Evolutionary conservation across 1,140 invertebrate genomes (phyloP).

Genomic region (Rhizoglyphus robini): DNA sequence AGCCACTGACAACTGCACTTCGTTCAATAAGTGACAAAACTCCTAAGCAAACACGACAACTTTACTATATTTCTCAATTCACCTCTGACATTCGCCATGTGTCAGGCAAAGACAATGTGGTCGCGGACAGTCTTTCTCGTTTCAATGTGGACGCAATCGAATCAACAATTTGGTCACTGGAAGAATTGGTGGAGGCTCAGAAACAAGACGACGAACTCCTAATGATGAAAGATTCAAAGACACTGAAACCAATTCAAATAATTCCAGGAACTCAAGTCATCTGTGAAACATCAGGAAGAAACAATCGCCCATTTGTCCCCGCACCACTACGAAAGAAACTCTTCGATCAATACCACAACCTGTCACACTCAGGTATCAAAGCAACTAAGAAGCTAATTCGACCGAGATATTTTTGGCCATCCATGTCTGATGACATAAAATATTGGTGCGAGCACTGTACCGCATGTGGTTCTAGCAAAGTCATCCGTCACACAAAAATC

Average conservation of each 20-base stretch:
- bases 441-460: neutral
- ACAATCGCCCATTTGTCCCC: too few species aligned
- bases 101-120: too few species aligned
- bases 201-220: neutral
- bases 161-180: neutral
- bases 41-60: too few species aligned
- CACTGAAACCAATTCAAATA: neutral
- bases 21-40: too few species aligned
- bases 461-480: constrained; percentile 16
- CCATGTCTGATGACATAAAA: neutral
- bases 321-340: neutral
- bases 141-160: neutral
- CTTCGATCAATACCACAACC: constrained; percentile 18
- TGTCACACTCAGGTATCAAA: constrained; percentile 20
- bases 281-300: too few species aligned
- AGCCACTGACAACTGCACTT: too few species aligned
- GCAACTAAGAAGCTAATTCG: constrained; percentile 10
- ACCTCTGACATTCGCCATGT: too few species aligned
- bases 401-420: constrained; percentile 9
- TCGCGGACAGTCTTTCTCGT: neutral
- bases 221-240: neutral
- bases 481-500: constrained; percentile 16
- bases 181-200: neutral
- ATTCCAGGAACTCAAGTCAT: neutral
- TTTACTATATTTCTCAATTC: too few species aligned